Evolutionary conservation across 2,113 vertebrate genomes (phyloP), one percentile per base, ranked within the genome.

Genomic region (Euleptes europaea): DNA sequence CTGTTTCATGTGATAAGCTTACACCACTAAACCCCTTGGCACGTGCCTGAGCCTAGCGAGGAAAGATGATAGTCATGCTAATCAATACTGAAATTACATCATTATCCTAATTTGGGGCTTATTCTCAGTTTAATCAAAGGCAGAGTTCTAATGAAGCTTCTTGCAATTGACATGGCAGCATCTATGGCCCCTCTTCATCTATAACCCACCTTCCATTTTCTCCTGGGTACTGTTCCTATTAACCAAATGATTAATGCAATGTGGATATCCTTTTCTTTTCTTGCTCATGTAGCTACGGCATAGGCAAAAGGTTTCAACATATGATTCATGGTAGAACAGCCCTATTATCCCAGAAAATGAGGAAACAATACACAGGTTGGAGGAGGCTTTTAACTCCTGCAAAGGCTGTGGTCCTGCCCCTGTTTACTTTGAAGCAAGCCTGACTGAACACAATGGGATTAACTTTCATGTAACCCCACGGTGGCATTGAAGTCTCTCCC

Each of bases 31-130:
- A 15, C 10, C 4, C 12, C 12, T 63, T 33, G 15, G 38, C 28
- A 60, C 23, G n/a, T 2, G 28, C 57, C 71, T 44, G n/a, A 6
- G 42, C 44, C 33, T 83, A 3, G 35, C 13, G 26, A 47, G 54
- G 42, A 74, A 74, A 7, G 1, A 1, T 13, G 2, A 47, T 78
- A 74, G 88, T 85, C 71, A 69, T 38, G 33, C 42, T 79, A 88
- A 88, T 83, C 42, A 65, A 28, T 28, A 69, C 38, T 85, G 90
- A 86, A 44, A 78, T 0, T 0, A 88, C 51, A 82, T 84, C 38
- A 44, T 89, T 93, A 69, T 88, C n/a, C 82, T 69, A 88, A 88
- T 86, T 83, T 28, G 67, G 81, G 38, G 19, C 0, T 88, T 85
- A 86, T 54, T 72, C 23, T 81, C 67, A 77, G 65, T 26, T 0